Evolutionary conservation across 2,888 invertebrate genomes (phyloP).

Genomic region (Idaea dimidiata): DNA sequence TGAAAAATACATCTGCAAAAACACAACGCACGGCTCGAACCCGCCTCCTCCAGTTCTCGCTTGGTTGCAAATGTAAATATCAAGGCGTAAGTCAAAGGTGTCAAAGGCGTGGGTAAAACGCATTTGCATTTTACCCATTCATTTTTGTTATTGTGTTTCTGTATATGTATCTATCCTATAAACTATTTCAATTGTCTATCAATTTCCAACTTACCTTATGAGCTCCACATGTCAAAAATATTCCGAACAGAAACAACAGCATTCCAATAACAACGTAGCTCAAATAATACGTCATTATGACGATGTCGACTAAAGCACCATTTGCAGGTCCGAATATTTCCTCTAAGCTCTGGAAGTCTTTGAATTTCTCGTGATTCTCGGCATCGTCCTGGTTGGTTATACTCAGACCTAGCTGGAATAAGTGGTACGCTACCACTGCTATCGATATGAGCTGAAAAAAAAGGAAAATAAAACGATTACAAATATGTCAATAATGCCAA

Average conservation of each 20-base stretch:
- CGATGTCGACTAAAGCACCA: conserved; percentile 47
- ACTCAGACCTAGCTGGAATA: conserved; percentile 58
- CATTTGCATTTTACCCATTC: too few relatives aligned
- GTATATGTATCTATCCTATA: too few relatives aligned
- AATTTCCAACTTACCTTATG: conserved; percentile 52
- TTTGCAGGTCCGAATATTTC: conserved; percentile 61
- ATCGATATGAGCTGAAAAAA: conserved; percentile 62
- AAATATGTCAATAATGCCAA: not conserved
- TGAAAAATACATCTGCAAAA: too few relatives aligned
- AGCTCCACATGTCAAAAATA: conserved; percentile 63
- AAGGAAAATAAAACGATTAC: not conserved
- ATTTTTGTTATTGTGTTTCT: too few relatives aligned
- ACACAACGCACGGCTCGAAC: too few relatives aligned
- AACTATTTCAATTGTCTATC: not conserved
- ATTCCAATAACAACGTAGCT: conserved; percentile 57
- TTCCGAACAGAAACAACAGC: conserved; percentile 56
- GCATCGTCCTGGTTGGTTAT: conserved; percentile 50
- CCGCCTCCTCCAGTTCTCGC: too few relatives aligned
- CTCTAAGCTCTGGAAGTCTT: conserved; percentile 63
- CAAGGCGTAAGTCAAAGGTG: too few relatives aligned
- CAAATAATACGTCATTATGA: conserved; percentile 58
- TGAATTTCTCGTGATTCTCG: conserved; percentile 53
- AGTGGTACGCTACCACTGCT: conserved; percentile 58
- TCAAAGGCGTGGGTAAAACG: too few relatives aligned
- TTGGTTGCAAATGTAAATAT: too few relatives aligned